Percentiles rank a stretch among this genome's conserved stretches.
These are phyloP conservation scores for Ophion slaviceki DNA, from an alignment of 2,888 invertebrate species.

Conservation along the genomic window DNA sequence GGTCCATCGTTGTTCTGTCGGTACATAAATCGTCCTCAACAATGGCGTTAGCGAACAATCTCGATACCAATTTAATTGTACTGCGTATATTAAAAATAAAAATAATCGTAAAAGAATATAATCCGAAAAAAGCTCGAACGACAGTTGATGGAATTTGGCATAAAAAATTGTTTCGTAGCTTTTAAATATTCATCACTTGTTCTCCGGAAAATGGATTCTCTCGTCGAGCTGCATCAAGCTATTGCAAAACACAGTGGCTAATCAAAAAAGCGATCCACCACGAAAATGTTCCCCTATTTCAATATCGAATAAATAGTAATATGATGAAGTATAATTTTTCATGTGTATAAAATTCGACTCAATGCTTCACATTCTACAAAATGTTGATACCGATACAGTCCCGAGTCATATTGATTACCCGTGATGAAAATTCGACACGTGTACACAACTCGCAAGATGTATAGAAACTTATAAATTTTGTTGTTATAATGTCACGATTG, in stretches of 20 bases:
- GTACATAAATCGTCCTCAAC: neutral
- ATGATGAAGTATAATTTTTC: neutral
- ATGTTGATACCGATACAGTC: neutral
- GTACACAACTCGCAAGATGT: too few species aligned
- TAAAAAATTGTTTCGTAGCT: too few species aligned
- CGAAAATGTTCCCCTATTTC: neutral
- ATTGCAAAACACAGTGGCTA: too few species aligned
- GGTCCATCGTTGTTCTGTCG: neutral
- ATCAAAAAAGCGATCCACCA: too few species aligned
- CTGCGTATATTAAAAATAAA: neutral
- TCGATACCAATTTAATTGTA: neutral
- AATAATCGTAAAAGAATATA: neutral
- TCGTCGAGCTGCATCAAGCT: too few species aligned
- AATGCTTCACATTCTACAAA: too few species aligned
- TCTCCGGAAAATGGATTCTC: too few species aligned
- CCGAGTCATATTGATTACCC: neutral
- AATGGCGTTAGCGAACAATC: neutral
- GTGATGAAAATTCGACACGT: neutral
- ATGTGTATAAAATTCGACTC: neutral
- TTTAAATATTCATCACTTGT: too few species aligned
- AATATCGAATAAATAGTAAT: neutral
- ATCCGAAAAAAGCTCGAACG: neutral
- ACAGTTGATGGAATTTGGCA: too few species aligned
- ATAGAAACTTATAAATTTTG: too few species aligned
- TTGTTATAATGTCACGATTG: too few species aligned